These are phyloP conservation scores for Megaceryle torquata DNA, from an alignment of 2,113 vertebrate genomes.

Conservation along the genomic window DNA sequence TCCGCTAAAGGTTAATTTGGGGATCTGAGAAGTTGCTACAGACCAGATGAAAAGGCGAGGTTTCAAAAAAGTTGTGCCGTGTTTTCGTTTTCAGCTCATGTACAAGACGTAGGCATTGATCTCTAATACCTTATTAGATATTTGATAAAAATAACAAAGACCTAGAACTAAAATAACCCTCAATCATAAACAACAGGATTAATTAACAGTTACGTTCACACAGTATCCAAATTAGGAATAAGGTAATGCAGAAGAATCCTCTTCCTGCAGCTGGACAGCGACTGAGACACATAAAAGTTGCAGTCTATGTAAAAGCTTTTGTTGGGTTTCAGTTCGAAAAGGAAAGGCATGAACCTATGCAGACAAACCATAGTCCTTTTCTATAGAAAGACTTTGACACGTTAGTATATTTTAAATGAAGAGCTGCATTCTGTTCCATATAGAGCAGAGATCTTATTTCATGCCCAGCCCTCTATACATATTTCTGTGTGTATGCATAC, in stretches of 20 bases:
- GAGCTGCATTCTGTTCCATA: background rate
- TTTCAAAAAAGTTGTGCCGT: too few species aligned
- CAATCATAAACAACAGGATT: background rate
- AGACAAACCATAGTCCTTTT: background rate
- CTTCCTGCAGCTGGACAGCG: background rate
- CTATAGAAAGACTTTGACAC: background rate
- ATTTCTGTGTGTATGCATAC: background rate
- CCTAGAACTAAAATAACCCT: background rate
- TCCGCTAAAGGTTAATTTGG: too few species aligned
- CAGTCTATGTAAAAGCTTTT: background rate
- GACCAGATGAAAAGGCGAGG: too few species aligned
- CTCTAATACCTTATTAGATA: background rate
- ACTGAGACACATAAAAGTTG: background rate
- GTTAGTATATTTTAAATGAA: background rate
- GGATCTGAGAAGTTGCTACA: background rate
- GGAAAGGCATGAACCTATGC: background rate
- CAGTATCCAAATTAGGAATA: background rate
- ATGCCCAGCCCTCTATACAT: background rate
- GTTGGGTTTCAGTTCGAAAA: background rate
- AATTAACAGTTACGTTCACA: background rate
- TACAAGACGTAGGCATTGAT: background rate
- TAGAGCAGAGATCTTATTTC: background rate
- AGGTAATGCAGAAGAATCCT: background rate
- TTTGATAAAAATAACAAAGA: background rate
- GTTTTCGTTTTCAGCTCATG: background rate